Conservation (phyloP, 37 sponge, comb jelly and placozoan genomes). For the Beroe forskalii region DNA sequence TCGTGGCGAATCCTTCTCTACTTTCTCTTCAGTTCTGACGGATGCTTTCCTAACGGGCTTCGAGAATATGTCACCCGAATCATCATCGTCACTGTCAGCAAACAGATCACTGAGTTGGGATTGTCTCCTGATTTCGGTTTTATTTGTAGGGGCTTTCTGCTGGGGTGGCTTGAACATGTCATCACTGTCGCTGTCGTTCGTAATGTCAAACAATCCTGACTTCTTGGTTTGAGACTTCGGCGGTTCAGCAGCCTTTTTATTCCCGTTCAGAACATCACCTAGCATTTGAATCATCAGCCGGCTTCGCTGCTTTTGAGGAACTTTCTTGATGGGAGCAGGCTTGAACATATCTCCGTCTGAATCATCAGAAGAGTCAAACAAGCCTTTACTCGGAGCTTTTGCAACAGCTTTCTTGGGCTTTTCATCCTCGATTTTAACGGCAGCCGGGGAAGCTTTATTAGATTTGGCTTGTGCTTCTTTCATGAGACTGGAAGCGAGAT, state of each 20-base stretch:
- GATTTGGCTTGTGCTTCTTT: neutral
- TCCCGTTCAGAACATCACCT: neutral
- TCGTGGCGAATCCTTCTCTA: neutral
- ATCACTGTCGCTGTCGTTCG: neutral
- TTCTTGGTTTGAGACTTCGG: neutral
- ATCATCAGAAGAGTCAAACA: slow-evolving; percentile 34
- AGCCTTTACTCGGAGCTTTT: neutral
- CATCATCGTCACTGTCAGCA: slow-evolving; percentile 49
- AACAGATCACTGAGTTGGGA: neutral
- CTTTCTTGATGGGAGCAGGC: neutral
- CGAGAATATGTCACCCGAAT: neutral
- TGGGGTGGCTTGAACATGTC: neutral
- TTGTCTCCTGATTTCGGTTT: neutral
- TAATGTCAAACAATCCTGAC: neutral
- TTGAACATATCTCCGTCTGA: neutral
- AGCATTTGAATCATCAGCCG: neutral
- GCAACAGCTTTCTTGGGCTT: neutral
- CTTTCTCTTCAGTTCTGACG: neutral
- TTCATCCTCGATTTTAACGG: neutral
- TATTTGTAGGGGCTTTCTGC: neutral
- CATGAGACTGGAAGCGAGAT: neutral
- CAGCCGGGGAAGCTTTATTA: too few relatives aligned
- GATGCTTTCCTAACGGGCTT: neutral
- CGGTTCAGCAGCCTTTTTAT: neutral
- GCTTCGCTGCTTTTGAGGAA: neutral